phyloP scores from a whole-genome alignment of 2,113 vertebrate genomes.

The Vulpes vulpes region DNA sequence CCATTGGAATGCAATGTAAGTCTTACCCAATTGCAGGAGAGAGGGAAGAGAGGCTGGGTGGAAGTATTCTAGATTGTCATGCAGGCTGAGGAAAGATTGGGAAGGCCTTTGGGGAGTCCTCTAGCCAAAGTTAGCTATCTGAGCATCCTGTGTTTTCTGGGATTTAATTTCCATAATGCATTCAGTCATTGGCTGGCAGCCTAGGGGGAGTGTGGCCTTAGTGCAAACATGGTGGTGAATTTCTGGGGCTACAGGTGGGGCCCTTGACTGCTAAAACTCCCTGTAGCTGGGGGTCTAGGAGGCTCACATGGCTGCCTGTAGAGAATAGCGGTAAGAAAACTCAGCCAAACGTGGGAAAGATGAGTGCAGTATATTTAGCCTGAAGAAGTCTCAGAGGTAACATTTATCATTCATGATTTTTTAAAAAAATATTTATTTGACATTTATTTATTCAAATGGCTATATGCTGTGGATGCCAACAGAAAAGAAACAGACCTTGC shows the following conservation, averaged over 20 bases:
- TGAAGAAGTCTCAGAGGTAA: neutral
- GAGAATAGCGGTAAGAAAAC: neutral
- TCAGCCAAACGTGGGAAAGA: neutral
- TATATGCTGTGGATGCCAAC: neutral
- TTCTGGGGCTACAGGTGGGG: neutral
- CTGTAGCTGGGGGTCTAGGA: neutral
- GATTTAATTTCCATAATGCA: neutral
- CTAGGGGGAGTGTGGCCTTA: neutral
- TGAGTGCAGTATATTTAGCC: neutral
- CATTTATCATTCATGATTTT: neutral
- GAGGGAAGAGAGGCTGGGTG: neutral
- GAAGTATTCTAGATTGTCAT: neutral
- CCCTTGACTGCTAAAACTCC: neutral
- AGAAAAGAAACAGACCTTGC: neutral
- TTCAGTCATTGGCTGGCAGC: neutral
- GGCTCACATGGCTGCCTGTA: neutral
- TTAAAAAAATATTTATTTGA: neutral
- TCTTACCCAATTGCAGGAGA: neutral
- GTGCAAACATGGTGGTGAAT: neutral
- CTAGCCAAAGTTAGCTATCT: neutral
- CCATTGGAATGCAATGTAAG: neutral
- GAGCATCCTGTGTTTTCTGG: neutral
- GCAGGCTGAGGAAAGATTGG: neutral
- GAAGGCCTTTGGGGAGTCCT: neutral
- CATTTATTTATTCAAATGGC: neutral